Evolutionary conservation across 2,797 vertebrate species (phyloP).

Genomic region (Myioborus melanocephalus): DNA sequence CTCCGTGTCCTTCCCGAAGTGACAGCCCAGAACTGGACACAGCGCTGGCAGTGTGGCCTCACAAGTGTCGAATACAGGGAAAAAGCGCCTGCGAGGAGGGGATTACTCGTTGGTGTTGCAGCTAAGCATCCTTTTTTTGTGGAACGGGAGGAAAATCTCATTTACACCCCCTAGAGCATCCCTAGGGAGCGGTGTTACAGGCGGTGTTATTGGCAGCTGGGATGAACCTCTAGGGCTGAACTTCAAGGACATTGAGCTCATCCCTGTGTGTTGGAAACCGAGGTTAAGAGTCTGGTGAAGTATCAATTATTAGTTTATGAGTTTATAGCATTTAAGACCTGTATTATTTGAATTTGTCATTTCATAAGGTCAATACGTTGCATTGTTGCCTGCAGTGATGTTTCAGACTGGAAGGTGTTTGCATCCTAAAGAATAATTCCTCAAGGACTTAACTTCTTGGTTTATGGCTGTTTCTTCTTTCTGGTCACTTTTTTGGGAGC

Average conservation of each 20-base stretch:
- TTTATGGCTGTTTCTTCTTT: not conserved
- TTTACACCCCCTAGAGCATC: accelerated
- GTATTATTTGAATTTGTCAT: accelerated
- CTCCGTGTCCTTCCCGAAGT: accelerated
- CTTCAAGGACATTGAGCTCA: accelerated
- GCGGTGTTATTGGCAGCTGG: accelerated
- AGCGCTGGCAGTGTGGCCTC: not conserved
- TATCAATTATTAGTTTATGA: not conserved
- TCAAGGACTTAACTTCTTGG: not conserved
- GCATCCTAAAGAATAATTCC: not conserved
- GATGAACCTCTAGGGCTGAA: accelerated
- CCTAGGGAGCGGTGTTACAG: accelerated
- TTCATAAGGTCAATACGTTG: accelerated
- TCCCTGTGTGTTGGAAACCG: not conserved
- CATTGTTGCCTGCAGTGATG: accelerated
- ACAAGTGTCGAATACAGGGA: accelerated
- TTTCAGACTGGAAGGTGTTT: not conserved
- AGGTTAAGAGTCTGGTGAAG: too few species aligned
- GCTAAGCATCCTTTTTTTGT: accelerated
- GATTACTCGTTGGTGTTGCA: accelerated
- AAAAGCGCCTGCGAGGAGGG: too few species aligned
- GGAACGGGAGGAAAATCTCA: accelerated
- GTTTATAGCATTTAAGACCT: accelerated
- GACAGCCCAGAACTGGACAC: not conserved
- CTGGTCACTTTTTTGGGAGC: not conserved